Evolutionary conservation across 2,113 vertebrate species (phyloP), one percentile per base, ranked within the genome.

Genomic region (Trichechus manatus): DNA sequence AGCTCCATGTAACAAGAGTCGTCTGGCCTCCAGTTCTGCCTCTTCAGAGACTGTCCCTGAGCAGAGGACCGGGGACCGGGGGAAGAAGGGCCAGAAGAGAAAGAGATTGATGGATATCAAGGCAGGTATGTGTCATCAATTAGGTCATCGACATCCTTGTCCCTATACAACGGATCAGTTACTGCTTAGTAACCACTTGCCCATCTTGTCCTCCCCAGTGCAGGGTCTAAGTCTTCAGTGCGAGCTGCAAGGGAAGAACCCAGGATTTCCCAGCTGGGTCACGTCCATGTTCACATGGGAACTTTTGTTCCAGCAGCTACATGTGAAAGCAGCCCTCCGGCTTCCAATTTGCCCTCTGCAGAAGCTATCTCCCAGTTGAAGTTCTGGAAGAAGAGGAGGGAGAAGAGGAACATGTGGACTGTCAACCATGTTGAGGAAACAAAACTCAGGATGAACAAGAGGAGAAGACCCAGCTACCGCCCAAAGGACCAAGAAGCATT

Each of bases 401-500:
- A 42, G 59, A 75, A 42, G 66, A 95, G 61, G 64, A 81, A 11
- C n/a, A 42, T 88, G 64, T 89, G 96, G 93, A 93, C 93, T 15
- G 25, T 97, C 44, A 29, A 78, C 36, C 53, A 88, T 3, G 4
- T 91, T 0, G 93, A 95, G 31, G 97, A 93, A 6, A 96, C 44
- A 17, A 97, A 97, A 50, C 92, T 98, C 82, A 75, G 29, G 61
- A 68, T 97, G 53, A 94, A 75, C 72, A 97, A 82, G 91, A 92
- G 47, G 63, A 91, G 78, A 85, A 93, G 66, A 63, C 82, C 82
- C 64, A 98, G 92, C 70, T 96, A 96, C 47, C 89, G 79, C 50
- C 83, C 74, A 3, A 96, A 98, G 72, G 95, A 98, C 83, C 97
- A 86, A 8, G 89, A 97, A 82, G 95, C 97, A 22, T 98, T 98